Conservation (phyloP, 1,140 invertebrate genomes). For the Dinoponera quadriceps region DNA sequence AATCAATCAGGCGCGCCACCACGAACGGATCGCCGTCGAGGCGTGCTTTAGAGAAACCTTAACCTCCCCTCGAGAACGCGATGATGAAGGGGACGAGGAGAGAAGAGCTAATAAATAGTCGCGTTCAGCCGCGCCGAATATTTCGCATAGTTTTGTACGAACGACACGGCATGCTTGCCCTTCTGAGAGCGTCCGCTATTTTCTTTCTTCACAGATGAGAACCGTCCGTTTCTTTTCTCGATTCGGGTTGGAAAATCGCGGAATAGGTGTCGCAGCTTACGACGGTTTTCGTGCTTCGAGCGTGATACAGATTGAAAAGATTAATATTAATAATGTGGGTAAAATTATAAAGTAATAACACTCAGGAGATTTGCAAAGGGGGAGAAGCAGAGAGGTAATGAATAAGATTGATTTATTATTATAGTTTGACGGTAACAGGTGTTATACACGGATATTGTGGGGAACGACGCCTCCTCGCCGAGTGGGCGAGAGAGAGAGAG, state of each 20-base stretch:
- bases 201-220: background rate
- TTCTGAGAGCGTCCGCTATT: background rate
- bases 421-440: conserved; percentile 25
- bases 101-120: conserved; percentile 50
- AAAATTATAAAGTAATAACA: background rate
- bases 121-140: conserved; percentile 22
- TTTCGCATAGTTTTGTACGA: conserved; percentile 7
- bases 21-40: conserved; percentile 35
- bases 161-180: conserved; percentile 11
- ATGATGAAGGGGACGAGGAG: conserved; percentile 13
- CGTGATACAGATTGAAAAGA: background rate
- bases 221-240: background rate
- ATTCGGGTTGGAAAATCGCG: conserved; percentile 7
- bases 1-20: conserved; percentile 66
- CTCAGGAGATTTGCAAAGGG: background rate
- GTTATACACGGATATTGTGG: background rate
- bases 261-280: background rate
- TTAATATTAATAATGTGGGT: no score
- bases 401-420: conserved; percentile 46
- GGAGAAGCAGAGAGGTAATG: conserved; percentile 11
- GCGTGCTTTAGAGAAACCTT: conserved; percentile 41
- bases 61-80: conserved; percentile 14
- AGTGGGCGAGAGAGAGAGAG: no score
- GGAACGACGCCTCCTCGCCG: background rate
- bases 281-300: background rate